These are phyloP conservation scores for Gambelia wislizenii DNA, from an alignment of 2,797 vertebrate genomes.

Conservation along the genomic window DNA sequence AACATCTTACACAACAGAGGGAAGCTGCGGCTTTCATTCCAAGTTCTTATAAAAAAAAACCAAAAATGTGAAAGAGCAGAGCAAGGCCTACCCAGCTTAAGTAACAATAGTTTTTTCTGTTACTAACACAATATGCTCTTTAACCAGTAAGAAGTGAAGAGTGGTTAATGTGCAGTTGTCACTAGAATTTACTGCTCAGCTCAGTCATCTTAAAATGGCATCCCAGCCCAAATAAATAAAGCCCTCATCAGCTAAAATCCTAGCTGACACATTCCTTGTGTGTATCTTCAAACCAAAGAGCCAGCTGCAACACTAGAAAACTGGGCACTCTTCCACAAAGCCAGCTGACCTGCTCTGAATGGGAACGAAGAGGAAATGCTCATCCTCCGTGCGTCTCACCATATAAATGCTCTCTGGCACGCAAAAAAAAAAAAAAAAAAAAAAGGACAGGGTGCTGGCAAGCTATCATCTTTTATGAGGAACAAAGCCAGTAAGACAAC, in stretches of 20 bases:
- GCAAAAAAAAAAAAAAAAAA: background rate
- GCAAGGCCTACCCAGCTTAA: background rate
- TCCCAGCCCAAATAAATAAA: background rate
- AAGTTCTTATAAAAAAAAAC: background rate
- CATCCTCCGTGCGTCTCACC: background rate
- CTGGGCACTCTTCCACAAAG: background rate
- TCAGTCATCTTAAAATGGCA: background rate
- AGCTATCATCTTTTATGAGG: background rate
- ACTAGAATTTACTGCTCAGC: background rate
- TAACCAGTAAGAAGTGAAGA: background rate
- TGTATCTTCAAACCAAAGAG: background rate
- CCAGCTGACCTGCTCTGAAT: background rate
- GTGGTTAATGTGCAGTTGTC: background rate
- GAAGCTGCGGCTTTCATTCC: background rate
- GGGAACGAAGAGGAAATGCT: background rate
- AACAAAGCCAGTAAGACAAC: background rate
- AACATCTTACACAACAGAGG: background rate
- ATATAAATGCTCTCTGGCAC: background rate
- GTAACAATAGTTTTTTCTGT: background rate
- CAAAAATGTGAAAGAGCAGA: background rate
- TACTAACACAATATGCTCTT: background rate
- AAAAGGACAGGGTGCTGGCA: background rate
- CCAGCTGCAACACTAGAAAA: background rate
- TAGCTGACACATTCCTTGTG: background rate
- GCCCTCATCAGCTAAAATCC: background rate